A percentile compares a stretch with the other conserved stretches of the same genome.
phyloP scores from a whole-genome alignment of 2,888 invertebrate species.

The Esperia sulphurella region DNA sequence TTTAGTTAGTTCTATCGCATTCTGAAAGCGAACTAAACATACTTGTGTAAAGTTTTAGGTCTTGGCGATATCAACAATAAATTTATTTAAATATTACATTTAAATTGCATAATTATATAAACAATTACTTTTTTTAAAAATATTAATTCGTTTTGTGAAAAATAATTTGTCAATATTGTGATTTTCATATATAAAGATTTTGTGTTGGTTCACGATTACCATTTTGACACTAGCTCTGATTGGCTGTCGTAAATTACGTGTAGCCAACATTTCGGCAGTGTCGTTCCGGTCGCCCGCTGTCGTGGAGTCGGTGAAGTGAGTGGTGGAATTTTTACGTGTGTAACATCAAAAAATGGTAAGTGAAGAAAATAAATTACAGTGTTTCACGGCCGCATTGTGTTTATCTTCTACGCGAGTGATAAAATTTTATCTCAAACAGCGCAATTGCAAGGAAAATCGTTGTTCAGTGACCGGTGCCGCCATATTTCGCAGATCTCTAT shows the following conservation, averaged over 20 bases:
- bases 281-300: conserved; percentile 76
- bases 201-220: conserved; percentile 44
- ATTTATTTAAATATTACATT: background rate
- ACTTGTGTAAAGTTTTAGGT: background rate
- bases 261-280: conserved; percentile 73
- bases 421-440: conserved; percentile 30
- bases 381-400: conserved; percentile 50
- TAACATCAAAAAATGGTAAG: conserved; percentile 79
- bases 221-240: conserved; percentile 77
- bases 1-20: background rate
- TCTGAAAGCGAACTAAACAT: background rate
- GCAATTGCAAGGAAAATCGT: conserved; percentile 49
- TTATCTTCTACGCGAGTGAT: conserved; percentile 34
- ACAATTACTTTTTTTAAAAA: too few relatives aligned
- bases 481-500: conserved; percentile 76
- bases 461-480: conserved; percentile 72
- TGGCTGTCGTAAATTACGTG: conserved; percentile 57
- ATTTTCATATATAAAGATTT: conserved; percentile 25
- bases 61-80: background rate
- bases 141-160: too few relatives aligned
- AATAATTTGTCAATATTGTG: too few relatives aligned
- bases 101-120: background rate
- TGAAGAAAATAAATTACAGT: conserved; percentile 64
- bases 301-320: conserved; percentile 74
- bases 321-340: conserved; percentile 75